These are phyloP conservation scores for Bovichtus diacanthus DNA, from an alignment of 2,797 vertebrate species.

Conservation along the genomic window DNA sequence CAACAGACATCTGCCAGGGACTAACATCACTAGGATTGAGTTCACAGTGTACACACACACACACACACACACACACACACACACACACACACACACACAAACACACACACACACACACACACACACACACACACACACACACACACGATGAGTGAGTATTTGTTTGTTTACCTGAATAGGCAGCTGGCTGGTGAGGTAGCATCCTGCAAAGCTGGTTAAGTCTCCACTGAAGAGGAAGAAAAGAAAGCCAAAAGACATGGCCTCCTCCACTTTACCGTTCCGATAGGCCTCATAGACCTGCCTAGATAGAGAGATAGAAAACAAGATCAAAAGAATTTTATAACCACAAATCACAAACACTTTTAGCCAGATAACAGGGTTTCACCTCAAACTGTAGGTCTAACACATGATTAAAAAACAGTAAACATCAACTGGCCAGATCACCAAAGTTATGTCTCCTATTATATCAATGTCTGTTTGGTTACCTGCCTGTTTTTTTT, in stretches of 20 bases:
- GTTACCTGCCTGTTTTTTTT: no score
- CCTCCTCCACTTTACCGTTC: slow-evolving; percentile 82
- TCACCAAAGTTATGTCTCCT: no score
- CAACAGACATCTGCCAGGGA: neutral
- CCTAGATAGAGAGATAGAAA: slow-evolving; percentile 39
- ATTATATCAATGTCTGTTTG: no score
- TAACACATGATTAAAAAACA: neutral
- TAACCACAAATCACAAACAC: neutral
- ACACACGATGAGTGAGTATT: neutral
- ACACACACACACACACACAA: no score
- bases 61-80: no score
- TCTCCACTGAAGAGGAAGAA: slow-evolving; percentile 83
- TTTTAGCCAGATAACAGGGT: neutral
- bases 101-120: no score
- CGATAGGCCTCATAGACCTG: slow-evolving; percentile 80
- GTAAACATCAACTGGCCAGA: no score
- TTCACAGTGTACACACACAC: neutral
- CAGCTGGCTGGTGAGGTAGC: slow-evolving; percentile 82
- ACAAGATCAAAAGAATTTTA: neutral
- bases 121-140: no score
- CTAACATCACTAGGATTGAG: neutral
- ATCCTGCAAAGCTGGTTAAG: slow-evolving; percentile 79
- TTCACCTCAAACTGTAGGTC: neutral
- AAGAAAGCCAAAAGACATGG: slow-evolving; percentile 83
- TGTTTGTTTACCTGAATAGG: slow-evolving; percentile 78